phyloP scores from a whole-genome alignment of 1,140 invertebrate species.

The Trichomalopsis sarcophagae region DNA sequence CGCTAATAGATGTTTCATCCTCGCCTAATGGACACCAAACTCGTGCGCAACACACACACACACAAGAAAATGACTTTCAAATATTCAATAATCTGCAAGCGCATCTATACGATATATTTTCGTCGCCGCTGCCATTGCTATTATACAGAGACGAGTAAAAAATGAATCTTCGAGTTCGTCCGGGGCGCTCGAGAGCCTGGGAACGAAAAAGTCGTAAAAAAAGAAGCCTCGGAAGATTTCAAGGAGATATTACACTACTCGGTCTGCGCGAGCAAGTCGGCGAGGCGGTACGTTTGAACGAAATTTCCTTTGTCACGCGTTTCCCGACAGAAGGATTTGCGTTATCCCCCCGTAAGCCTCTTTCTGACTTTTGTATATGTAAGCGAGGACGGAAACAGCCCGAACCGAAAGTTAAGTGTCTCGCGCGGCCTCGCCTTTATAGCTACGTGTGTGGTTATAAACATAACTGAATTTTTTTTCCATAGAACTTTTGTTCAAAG shows the following conservation, averaged over 20 bases:
- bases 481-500: too few species aligned
- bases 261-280: background rate
- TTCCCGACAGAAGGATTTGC: constrained; percentile 24
- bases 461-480: too few species aligned
- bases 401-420: background rate
- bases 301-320: constrained; percentile 11
- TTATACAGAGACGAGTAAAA: background rate
- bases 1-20: background rate
- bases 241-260: background rate
- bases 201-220: constrained; percentile 29
- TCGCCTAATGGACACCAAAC: background rate
- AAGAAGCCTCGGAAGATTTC: background rate
- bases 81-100: background rate
- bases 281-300: constrained; percentile 3
- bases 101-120: background rate
- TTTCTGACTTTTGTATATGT: background rate
- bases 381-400: background rate
- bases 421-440: too few species aligned
- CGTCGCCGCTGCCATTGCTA: too few species aligned
- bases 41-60: background rate
- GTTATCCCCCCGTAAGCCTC: constrained; percentile 18
- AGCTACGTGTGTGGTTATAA: too few species aligned
- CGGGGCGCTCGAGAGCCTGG: background rate
- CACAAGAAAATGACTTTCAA: background rate
- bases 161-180: background rate